Conservation (phyloP, 2,888 invertebrate genomes). For the Amblyteles armatorius region DNA sequence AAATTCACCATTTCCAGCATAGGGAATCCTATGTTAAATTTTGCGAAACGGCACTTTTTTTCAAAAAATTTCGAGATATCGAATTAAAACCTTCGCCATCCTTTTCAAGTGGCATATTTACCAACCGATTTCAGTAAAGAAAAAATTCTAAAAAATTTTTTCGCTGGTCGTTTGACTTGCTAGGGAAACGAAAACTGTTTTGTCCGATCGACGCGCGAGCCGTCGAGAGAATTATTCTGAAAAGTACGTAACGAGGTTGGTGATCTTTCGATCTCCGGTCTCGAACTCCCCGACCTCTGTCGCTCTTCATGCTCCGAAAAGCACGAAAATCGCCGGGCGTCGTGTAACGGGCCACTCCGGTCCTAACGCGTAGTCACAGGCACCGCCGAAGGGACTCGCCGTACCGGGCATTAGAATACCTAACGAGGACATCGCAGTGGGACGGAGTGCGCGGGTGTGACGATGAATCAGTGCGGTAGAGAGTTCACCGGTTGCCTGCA, state of each 20-base stretch:
- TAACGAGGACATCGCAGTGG: constrained; percentile 83
- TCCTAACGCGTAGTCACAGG: constrained; percentile 45
- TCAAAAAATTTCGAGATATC: no score
- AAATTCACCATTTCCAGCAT: no score
- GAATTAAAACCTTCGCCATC: no score
- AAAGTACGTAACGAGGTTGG: constrained; percentile 27
- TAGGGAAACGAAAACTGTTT: not conserved
- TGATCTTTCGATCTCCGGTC: constrained; percentile 23
- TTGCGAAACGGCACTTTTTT: no score
- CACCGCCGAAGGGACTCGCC: constrained; percentile 45
- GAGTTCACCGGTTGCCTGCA: constrained; percentile 71
- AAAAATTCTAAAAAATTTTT: no score
- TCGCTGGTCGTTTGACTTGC: no score
- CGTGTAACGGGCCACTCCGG: constrained; percentile 56
- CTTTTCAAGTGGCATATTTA: no score
- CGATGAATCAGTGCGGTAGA: constrained; percentile 83
- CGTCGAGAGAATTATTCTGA: constrained; percentile 11
- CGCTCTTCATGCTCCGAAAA: constrained; percentile 71
- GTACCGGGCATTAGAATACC: constrained; percentile 81
- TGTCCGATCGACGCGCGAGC: not conserved
- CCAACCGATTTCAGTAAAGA: no score
- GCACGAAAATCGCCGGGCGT: constrained; percentile 69
- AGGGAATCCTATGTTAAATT: no score
- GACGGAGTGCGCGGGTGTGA: constrained; percentile 83
- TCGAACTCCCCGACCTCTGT: constrained; percentile 59